phyloP scores from a whole-genome alignment of 2,113 vertebrate genomes.

The Oncorhynchus nerka region DNA sequence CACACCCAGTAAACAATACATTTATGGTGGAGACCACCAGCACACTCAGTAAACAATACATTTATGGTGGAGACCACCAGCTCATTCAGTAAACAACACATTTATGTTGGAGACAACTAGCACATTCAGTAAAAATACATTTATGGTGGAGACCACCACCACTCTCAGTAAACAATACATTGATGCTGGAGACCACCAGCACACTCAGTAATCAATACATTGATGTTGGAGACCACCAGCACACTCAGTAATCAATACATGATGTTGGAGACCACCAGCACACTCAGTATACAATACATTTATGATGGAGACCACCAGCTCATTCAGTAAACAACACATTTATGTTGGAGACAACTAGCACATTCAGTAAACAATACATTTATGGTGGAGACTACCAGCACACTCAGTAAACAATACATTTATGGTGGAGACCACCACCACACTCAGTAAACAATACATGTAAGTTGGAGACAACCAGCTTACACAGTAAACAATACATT shows the following conservation, averaged over 20 bases:
- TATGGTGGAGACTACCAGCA: slow-evolving; percentile 12
- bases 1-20: too few relatives aligned
- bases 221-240: slow-evolving; percentile 9
- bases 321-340: not conserved
- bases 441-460: too few relatives aligned
- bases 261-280: slow-evolving; percentile 13
- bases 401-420: not conserved
- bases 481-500: too few relatives aligned
- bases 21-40: too few relatives aligned
- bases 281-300: not conserved
- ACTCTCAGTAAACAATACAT: not conserved
- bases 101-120: too few relatives aligned
- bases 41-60: too few relatives aligned
- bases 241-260: not conserved
- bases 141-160: slow-evolving; percentile 15
- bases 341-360: slow-evolving; percentile 14
- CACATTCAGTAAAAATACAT: not conserved
- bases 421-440: too few relatives aligned
- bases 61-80: too few relatives aligned
- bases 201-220: not conserved
- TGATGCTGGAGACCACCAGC: slow-evolving; percentile 13
- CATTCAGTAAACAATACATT: not conserved
- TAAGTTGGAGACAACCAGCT: too few relatives aligned
- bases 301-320: slow-evolving; percentile 14
- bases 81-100: too few relatives aligned